phyloP scores from a whole-genome alignment of 2,113 vertebrate genomes.

The Tupaia chinensis region DNA sequence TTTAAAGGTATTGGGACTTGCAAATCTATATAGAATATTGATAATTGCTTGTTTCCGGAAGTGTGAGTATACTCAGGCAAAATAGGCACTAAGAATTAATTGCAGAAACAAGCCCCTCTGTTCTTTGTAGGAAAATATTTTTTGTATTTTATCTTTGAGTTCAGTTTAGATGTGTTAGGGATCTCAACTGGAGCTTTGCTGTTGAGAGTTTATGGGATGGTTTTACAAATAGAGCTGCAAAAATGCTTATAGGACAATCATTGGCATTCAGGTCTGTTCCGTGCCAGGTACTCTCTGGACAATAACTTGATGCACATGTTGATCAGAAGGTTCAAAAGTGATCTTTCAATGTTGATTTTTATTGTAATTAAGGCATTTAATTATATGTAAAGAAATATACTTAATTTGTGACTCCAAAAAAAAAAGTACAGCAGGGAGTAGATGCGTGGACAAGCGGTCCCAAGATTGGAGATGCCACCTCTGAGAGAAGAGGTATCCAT shows the following conservation, averaged over 20 bases:
- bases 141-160: background rate
- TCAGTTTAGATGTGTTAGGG: background rate
- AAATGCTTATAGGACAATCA: background rate
- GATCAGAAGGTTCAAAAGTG: background rate
- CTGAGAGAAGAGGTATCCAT: background rate
- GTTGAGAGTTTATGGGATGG: background rate
- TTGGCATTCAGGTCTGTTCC: background rate
- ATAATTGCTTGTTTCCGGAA: background rate
- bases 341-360: background rate
- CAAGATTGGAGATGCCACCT: fast-evolving
- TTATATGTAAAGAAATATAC: background rate
- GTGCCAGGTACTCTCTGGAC: background rate
- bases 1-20: background rate
- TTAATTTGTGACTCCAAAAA: background rate
- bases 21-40: background rate
- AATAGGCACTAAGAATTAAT: fast-evolving
- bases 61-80: fast-evolving
- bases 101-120: background rate
- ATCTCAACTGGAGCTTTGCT: background rate
- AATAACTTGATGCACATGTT: too few relatives aligned
- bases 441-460: background rate
- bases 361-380: background rate
- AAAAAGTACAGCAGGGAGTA: fast-evolving
- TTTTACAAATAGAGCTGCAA: background rate
- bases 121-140: background rate